Conservation (phyloP, 2,797 vertebrate species). For the Galaxias olidus region DNA sequence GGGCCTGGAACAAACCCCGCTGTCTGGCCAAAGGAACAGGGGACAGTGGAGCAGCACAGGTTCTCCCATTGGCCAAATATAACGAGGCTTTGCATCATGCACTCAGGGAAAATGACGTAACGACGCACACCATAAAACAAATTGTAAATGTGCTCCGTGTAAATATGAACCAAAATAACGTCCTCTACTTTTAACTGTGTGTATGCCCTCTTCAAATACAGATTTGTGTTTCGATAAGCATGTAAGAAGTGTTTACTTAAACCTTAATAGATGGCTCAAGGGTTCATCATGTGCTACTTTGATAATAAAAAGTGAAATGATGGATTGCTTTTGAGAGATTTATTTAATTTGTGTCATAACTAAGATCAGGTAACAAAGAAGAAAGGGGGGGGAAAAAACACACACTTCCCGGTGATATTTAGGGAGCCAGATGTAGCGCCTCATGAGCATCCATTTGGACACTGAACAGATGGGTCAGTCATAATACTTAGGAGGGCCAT, state of each 20-base stretch:
- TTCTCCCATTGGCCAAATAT: no score
- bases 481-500: no score
- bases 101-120: constrained; percentile 67
- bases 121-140: constrained; percentile 26
- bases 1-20: no score
- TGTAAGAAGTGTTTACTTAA: constrained; percentile 11
- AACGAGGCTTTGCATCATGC: constrained; percentile 39
- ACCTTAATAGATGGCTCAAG: constrained; percentile 33
- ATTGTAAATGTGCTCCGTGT: constrained; percentile 61
- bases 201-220: constrained; percentile 46
- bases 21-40: constrained; percentile 9
- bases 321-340: background rate
- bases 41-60: background rate
- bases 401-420: no score
- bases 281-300: constrained; percentile 8
- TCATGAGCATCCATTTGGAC: no score
- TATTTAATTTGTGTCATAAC: background rate
- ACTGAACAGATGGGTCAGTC: no score
- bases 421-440: no score
- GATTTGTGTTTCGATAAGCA: constrained; percentile 54
- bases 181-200: constrained; percentile 31
- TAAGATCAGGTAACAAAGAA: no score
- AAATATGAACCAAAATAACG: constrained; percentile 59
- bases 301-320: constrained; percentile 42
- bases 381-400: no score